A percentile compares a stretch with the other conserved stretches of the same genome.
Evolutionary conservation across 2,113 vertebrate species (phyloP).

Genomic region (Panurus biarmicus): DNA sequence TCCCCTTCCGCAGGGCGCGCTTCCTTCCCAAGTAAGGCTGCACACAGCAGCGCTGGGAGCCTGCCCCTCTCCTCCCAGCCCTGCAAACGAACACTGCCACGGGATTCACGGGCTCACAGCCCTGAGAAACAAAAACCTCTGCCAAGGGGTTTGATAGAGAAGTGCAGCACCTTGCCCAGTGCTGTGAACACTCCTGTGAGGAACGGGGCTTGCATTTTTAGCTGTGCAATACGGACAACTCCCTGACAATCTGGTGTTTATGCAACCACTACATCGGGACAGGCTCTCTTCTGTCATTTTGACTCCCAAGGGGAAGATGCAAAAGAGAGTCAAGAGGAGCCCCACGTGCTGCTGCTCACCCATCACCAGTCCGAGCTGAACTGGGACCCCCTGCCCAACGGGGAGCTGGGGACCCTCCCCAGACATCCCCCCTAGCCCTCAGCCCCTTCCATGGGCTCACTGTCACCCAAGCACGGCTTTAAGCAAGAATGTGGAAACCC

Average conservation of each 20-base stretch:
- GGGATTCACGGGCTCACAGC: neutral
- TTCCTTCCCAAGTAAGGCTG: constrained; percentile 67
- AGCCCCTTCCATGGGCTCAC: neutral
- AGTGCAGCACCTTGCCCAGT: neutral
- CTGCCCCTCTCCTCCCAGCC: too few relatives aligned
- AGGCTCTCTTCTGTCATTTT: neutral
- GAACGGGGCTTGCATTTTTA: neutral
- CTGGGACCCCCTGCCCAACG: rapidly evolving
- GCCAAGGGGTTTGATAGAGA: neutral
- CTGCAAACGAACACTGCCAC: neutral
- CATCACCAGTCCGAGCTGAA: neutral
- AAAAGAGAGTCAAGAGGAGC: neutral
- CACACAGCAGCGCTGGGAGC: neutral
- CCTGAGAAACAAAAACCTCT: neutral
- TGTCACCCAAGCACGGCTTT: rapidly evolving
- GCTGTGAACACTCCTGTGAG: rapidly evolving
- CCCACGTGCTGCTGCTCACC: neutral
- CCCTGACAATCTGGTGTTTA: neutral
- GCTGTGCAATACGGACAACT: neutral
- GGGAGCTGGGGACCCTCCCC: neutral
- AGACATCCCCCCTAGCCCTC: neutral
- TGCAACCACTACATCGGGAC: neutral
- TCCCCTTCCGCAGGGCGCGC: neutral
- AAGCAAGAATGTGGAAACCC: neutral
- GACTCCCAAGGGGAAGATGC: neutral